Evolutionary conservation across 2,888 invertebrate genomes (phyloP), one percentile per base, ranked within the genome.

Genomic region (Heliconius cydno): DNA sequence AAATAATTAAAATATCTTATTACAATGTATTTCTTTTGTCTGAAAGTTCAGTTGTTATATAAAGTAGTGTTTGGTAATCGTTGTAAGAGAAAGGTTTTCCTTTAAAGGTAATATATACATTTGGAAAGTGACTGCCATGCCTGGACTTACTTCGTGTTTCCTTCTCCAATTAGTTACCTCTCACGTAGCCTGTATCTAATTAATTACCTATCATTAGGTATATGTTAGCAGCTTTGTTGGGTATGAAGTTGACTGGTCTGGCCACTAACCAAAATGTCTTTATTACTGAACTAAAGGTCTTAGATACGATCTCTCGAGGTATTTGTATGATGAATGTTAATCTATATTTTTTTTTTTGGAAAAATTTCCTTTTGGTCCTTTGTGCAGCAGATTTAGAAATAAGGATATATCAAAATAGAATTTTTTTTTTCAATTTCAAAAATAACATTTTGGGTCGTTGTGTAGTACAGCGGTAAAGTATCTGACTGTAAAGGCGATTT

Each of bases 61-160:
- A 60, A 60, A 60, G 7, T 22, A 73, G 28, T 46, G 22, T 65
- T 60, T 46, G 46, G 30, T 66, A 30, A 75, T 30, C 63, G 65
- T 65, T 65, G 57, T 12, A 12, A 66, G 75, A 75, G 75, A 75
- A 75, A 75, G 75, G 75, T 41, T 60, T 68, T 46, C 75, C 66
- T 75, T 66, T 41, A 46, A 28, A 46, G 41, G 46, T 65, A 25
- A 68, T 52, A 68, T 13, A 41, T 38, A 75, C 75, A 75, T 75
- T 75, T 75, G 75, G 75, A 75, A 75, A 75, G 75, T 75, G n/a
- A 34, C n/a, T 38, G 65, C 41, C 12, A 30, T 66, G 19, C 28
- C 65, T 74, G 22, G 38, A 10, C 13, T 10, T 66, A 10, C 22
- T 10, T 66, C 30, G 38, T 75, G 13, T 60, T 60, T 25, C n/a